Base-by-base conservation (phyloP, 2,888 invertebrate species). In the Herminia tarsipennalis region DNA sequence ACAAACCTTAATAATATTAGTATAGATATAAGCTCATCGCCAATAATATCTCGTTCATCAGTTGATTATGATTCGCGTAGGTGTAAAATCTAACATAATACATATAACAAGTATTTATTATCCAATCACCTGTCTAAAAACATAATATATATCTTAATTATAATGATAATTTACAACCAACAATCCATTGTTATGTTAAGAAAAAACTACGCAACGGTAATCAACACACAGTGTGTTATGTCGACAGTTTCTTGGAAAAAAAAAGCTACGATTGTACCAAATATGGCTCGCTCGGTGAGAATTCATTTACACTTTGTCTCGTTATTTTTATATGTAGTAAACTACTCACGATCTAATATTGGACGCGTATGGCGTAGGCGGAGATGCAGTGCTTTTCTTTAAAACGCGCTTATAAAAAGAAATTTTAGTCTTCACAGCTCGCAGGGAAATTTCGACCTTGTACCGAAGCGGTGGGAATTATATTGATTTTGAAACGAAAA, bases 331-430 rank as follows among this genome's bases (percentile, higher is more conserved):
- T 61, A 32, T 50, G 56, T 69, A 68, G 66, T 74, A 72, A 66
- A 62, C 55, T 46, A 55, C 40, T 54, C 69, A 56, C 40, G 44
- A 46, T 65, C 73, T 77, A 73, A 74, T 75, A 71, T 67, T 74
- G 66, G 73, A 69, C 37, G 42, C 49, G 29, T 60, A 64, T 57
- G 45, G 32, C 56, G 77, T 76, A 70, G 76, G 76, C 70, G 78
- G 53, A 65, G 69, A 70, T 73, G 77, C 78, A 76, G 64, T 67
- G 71, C 67, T 77, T 66, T 70, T 70, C 73, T 69, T 76, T 73
- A 64, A 60, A 75, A 68, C 69, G 46, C 50, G 61, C 61, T 57
- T 72, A 65, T 64, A 69, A 71, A 75, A 74, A 70, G 40, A 67
- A 50, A 38, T 44, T 55, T 47, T 40, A 41, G 49, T 45, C 51